Percentiles rank a stretch among this genome's conserved stretches.
Evolutionary conservation across 2,113 vertebrate genomes (phyloP).

Genomic region (Puma concolor): DNA sequence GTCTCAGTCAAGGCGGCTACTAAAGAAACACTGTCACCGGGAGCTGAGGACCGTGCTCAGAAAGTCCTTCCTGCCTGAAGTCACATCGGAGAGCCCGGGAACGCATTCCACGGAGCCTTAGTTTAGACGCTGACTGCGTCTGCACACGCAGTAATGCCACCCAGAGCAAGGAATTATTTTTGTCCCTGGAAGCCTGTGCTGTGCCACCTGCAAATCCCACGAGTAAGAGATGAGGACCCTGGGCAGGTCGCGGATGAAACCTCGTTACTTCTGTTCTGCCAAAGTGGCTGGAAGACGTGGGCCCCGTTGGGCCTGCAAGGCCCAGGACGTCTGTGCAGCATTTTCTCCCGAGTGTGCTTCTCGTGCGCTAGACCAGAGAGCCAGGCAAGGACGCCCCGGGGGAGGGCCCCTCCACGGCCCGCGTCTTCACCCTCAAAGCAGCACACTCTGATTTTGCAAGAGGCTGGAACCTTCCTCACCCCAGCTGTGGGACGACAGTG

Average conservation of each 20-base stretch:
- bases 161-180: neutral
- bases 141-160: neutral
- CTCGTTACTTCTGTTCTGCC: neutral
- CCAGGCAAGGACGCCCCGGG: neutral
- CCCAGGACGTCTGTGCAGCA: no score
- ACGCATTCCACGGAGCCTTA: rapidly evolving
- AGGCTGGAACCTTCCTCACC: neutral
- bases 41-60: neutral
- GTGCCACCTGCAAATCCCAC: neutral
- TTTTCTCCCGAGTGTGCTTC: neutral
- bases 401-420: no score
- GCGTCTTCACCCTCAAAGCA: neutral
- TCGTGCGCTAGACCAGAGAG: neutral
- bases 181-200: neutral
- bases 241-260: neutral
- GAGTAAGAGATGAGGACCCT: neutral
- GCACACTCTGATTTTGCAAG: neutral
- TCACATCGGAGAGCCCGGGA: neutral
- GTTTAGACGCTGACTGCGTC: neutral
- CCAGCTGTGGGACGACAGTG: neutral
- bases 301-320: neutral
- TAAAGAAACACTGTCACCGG: neutral
- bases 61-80: neutral
- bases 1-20: neutral
- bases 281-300: neutral